Percentiles rank a stretch among this genome's conserved stretches.
Evolutionary conservation across 2,888 invertebrate genomes (phyloP).

Genomic region (Anagyrus pseudococci): DNA sequence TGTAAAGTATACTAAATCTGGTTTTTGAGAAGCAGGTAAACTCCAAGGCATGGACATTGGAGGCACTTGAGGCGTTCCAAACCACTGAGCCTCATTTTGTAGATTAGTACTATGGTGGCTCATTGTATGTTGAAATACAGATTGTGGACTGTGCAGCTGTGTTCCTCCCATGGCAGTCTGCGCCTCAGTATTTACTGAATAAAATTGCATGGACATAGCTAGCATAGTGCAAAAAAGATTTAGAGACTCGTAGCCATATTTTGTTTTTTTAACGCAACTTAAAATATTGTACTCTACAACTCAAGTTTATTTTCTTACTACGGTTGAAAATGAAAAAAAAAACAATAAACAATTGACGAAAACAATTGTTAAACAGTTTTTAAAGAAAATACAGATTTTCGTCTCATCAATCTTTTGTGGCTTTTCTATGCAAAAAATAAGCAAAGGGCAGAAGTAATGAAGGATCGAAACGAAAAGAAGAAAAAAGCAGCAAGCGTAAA

Average conservation of each 20-base stretch:
- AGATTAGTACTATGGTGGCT: conserved; percentile 50
- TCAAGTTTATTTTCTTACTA: background rate
- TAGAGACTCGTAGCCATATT: conserved; percentile 25
- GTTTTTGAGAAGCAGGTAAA: conserved; percentile 49
- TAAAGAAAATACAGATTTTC: conserved; percentile 27
- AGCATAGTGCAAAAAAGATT: conserved; percentile 21
- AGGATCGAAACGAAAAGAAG: background rate
- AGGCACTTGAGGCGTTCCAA: conserved; percentile 51
- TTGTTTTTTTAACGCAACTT: conserved; percentile 2
- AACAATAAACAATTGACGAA: background rate
- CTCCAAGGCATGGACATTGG: conserved; percentile 57
- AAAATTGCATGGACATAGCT: conserved; percentile 43
- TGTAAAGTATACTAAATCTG: conserved; percentile 54
- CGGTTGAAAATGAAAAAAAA: background rate
- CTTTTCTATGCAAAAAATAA: background rate
- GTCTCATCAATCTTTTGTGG: conserved; percentile 20
- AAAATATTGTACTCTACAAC: too few relatives aligned
- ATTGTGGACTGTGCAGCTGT: conserved; percentile 54
- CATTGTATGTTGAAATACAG: conserved; percentile 58
- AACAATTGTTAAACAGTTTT: background rate
- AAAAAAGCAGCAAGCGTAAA: background rate
- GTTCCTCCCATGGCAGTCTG: conserved; percentile 55
- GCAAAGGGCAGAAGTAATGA: background rate
- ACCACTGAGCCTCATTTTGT: conserved; percentile 49
- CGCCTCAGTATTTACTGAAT: conserved; percentile 38